A percentile compares a stretch with the other conserved stretches of the same genome.
Conservation (phyloP, 2,797 vertebrate genomes). For the Alcedo atthis region DNA sequence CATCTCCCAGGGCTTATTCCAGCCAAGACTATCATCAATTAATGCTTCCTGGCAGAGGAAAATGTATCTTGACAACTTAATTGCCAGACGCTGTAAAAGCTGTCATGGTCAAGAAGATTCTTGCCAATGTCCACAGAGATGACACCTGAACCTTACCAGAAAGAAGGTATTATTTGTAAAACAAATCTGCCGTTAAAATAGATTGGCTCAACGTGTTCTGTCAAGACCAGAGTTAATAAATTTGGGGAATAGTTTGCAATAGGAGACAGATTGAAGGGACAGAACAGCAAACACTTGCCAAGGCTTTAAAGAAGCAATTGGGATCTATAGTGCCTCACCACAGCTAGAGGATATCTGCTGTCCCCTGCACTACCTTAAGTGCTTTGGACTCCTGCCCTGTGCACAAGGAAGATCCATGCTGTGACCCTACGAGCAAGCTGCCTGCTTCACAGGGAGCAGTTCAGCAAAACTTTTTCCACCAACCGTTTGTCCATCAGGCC, state of each 20-base stretch:
- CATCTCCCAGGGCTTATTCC: neutral
- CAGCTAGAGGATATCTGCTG: neutral
- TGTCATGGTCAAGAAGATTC: slow-evolving; percentile 33
- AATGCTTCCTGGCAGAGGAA: slow-evolving; percentile 6
- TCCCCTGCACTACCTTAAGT: fast-evolving
- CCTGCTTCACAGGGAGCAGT: neutral
- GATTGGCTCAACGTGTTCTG: slow-evolving; percentile 5
- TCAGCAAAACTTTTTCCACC: neutral
- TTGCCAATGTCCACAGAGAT: slow-evolving; percentile 38
- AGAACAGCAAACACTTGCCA: neutral
- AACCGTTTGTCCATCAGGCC: neutral
- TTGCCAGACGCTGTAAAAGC: slow-evolving; percentile 27
- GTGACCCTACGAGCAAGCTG: fast-evolving
- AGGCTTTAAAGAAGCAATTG: neutral
- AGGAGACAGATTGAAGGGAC: neutral
- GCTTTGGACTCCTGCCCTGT: neutral
- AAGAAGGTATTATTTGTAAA: slow-evolving; percentile 50
- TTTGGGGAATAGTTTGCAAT: neutral
- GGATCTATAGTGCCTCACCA: neutral
- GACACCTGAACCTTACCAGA: neutral
- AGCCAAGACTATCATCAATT: slow-evolving; percentile 25
- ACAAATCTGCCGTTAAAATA: slow-evolving; percentile 21
- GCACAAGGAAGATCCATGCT: neutral
- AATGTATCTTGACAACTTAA: slow-evolving; percentile 53
- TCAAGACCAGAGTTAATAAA: slow-evolving; percentile 25